Evolutionary conservation across 2,797 vertebrate species (phyloP), one percentile per base, ranked within the genome.

Genomic region (Myotis daubentonii): DNA sequence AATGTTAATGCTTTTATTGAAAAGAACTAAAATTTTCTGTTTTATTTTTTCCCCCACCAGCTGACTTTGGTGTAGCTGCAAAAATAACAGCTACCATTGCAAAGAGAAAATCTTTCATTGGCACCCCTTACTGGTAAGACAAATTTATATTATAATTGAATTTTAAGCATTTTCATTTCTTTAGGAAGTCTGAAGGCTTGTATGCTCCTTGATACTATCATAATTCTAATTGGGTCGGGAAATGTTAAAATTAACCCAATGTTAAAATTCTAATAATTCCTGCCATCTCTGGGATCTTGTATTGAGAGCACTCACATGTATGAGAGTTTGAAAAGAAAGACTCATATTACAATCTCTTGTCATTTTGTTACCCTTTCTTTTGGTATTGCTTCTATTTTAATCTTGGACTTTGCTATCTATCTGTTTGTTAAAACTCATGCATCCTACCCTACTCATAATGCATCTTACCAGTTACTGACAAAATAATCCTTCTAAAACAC

Each of bases 71-170:
- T 93, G 99, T 99, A 8, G 99, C 99, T 86, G 99, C 99, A 97
- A 99, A 99, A 99, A 99, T 99, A 98, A 99, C 99, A 79, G 99
- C 99, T 93, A 99, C 99, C 79, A 99, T 99, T 94, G 99, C 99
- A 68, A 99, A 99, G 97, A 99, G 99, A 97, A 99, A 99, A 98
- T 99, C 99, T 38, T 99, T 99, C 95, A 99, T 99, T 83, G 99
- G 99, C 97, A 99, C 99, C 15, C 99, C 99, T 96, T 99, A 99
- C 96, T 99, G 99, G 99, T 99, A 98, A 99, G 98, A 68, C 80
- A 66, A 84, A 38, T 68, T 68, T 68, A 36, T 33, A 3, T 55
- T 93, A 25, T 11, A 47, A 76, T 47, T 92, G 57, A 47, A 44
- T 85, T 94, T 87, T 33, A 25, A 88, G 9, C 47, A 6, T 83